Evolutionary conservation across 2,888 invertebrate genomes (phyloP).

Genomic region (Tetropium fuscum): DNA sequence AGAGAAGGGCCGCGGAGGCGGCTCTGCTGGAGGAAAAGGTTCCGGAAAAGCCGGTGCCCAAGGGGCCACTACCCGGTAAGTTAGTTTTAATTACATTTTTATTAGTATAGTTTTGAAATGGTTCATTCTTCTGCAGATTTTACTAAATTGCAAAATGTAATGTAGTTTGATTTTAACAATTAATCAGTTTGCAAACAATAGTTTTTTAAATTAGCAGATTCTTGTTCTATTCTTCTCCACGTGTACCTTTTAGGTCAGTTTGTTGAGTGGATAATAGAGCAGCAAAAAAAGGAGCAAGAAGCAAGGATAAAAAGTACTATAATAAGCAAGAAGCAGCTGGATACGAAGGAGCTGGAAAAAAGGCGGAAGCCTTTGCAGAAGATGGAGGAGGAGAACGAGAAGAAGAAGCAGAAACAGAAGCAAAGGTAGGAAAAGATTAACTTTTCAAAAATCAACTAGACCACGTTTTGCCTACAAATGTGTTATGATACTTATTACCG

Average conservation of each 20-base stretch:
- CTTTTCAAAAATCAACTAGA: no score
- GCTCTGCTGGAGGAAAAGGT: constrained; percentile 57
- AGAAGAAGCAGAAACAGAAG: constrained; percentile 70
- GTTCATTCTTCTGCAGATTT: no score
- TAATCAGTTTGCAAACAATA: no score
- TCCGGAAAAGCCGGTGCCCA: constrained; percentile 36
- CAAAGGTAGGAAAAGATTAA: no score
- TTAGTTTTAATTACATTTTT: not conserved
- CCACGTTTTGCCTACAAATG: no score
- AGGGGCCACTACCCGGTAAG: constrained; percentile 39
- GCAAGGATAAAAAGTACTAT: constrained; percentile 75
- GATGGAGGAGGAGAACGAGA: constrained; percentile 70
- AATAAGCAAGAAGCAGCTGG: constrained; percentile 73
- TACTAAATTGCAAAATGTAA: no score
- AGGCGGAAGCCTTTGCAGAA: constrained; percentile 73
- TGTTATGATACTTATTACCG: no score
- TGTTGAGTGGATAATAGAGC: constrained; percentile 65
- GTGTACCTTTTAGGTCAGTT: constrained; percentile 47
- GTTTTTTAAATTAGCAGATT: no score
- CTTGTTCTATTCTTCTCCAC: no score
- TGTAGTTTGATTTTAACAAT: no score
- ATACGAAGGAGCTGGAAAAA: constrained; percentile 71
- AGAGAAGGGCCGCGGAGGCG: constrained; percentile 62
- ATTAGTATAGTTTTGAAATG: no score
- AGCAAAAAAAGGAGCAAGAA: constrained; percentile 70